Base-by-base conservation (phyloP, 2,888 invertebrate genomes). In the Hydropsyche betteni region DNA sequence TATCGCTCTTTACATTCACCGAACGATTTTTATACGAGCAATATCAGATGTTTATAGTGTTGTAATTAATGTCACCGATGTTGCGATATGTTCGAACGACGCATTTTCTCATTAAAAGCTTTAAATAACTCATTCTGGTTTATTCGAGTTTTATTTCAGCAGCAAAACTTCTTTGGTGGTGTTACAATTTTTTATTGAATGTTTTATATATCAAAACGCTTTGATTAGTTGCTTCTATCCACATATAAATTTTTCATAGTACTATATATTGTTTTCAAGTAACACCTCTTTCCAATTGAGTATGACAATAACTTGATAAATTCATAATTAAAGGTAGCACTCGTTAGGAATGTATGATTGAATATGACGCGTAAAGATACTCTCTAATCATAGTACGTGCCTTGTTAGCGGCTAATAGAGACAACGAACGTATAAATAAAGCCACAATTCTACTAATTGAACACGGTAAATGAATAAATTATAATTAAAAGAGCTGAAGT, bases 31-130 rank as follows among this genome's bases (percentile, higher is more conserved):
- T 34, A 36, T 64, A 36, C 64, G 64, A 64, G 24, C 10, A 24
- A 36, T 64, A 73, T 73, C 73, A 34, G 52, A 75, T 68, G 33
- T 55, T 24, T 51, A 74, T 52, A 64, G 74, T 74, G 74, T 74
- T 74, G 74, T 73, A 69, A 76, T 72, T 69, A 68, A 73, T 74
- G 76, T 55, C 73, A 52, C 68, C 36, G 75, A 75, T 73, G 44
- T 12, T 33, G 34, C 64, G 75, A 44, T 44, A 44, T 44, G 44
- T 44, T 44, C 44, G 44, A 44, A 44, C 44, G 44, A 44, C 44
- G 44, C 44, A 44, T 44, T 8, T 44, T 55, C 55, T n/a, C 55
- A 55, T 55, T 55, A 55, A 55, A 55, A 55, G n/a, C 55, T n/a
- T 55, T 55, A 14, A 55, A 55, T n/a, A 55, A 55, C 12, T 55